phyloP scores from a whole-genome alignment of 1,140 invertebrate species.

The Saxidomus purpurata region DNA sequence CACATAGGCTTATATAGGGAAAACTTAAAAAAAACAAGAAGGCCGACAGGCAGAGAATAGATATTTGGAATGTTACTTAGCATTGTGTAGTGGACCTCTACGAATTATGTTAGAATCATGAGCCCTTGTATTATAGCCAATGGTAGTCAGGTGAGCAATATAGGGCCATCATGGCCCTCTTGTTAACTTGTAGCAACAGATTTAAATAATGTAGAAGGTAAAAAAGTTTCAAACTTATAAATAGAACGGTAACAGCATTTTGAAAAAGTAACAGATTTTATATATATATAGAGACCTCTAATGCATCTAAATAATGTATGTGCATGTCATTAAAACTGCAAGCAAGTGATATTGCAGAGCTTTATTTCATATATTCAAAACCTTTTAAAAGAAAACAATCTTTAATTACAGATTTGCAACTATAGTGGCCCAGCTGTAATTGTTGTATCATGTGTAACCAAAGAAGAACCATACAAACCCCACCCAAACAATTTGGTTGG shows the following conservation, averaged over 20 bases:
- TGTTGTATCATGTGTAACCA: constrained; percentile 98
- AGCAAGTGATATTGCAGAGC: neutral
- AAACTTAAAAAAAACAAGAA: too few species aligned
- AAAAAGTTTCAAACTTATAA: neutral
- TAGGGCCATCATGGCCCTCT: too few species aligned
- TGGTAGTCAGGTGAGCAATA: too few species aligned
- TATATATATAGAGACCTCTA: neutral
- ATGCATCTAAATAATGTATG: neutral
- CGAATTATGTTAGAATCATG: too few species aligned
- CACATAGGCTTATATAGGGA: too few species aligned
- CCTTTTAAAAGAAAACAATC: too few species aligned
- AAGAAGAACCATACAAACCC: constrained; percentile 92
- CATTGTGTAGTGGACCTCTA: too few species aligned
- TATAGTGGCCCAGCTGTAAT: constrained; percentile 94
- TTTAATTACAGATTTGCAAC: constrained; percentile 90
- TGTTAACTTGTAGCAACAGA: neutral
- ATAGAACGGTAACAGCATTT: neutral
- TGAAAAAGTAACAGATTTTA: neutral
- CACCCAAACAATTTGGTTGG: constrained; percentile 99
- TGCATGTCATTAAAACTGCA: neutral
- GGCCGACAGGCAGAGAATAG: too few species aligned
- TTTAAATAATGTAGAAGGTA: neutral
- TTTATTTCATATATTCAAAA: neutral
- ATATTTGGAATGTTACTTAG: too few species aligned
- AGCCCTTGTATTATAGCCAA: too few species aligned